Base-by-base conservation (phyloP, 2,888 invertebrate genomes). In the Sacculina carcini region DNA sequence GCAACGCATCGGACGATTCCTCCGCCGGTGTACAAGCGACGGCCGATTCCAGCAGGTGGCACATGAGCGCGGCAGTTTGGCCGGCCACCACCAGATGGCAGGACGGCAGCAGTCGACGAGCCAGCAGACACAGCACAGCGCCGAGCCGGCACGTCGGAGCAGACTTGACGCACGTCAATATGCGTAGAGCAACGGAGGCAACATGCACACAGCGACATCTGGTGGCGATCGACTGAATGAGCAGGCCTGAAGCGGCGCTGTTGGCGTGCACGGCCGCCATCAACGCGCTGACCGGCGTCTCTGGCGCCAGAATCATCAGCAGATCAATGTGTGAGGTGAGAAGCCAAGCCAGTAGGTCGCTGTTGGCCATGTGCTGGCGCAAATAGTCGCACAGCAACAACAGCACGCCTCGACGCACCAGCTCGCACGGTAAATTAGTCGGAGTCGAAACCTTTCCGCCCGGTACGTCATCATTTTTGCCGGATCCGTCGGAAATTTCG, bases 351-450 rank as follows among this genome's bases (percentile, higher is more conserved):
- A 83, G 66, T 57, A 78, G 77, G 28, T 80, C 77, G 0, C 73
- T 76, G 64, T 81, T 78, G 38, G 71, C 70, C 19, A 77, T 66
- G 62, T 80, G 26, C 44, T 44, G 28, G 9, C 44, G 29, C 44
- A 54, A 53, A 65, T 78, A 79, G 64, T 84, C 82, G 67, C 80
- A 81, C 61, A 78, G 78, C 0, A 80, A 71, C 60, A 81, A 72
- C 1, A 75, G 72, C 19, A 76, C 75, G 1, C 78, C 78, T 48
- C 74, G 70, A 54, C 75, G 71, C 5, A 80, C 66, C 29, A 79
- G 69, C 60, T 78, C 76, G 1, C 72, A 63, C 57, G 77, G 74
- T 5, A 76, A 64, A 52, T 72, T n/a, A n/a, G n/a, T 66, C 9
- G 52, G 52, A 10, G 52, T 47, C 2, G 53, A 51, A 19, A 40